Conservation (phyloP, 37 sponge, comb jelly and placozoan genomes). For the Amphimedon queenslandica region DNA sequence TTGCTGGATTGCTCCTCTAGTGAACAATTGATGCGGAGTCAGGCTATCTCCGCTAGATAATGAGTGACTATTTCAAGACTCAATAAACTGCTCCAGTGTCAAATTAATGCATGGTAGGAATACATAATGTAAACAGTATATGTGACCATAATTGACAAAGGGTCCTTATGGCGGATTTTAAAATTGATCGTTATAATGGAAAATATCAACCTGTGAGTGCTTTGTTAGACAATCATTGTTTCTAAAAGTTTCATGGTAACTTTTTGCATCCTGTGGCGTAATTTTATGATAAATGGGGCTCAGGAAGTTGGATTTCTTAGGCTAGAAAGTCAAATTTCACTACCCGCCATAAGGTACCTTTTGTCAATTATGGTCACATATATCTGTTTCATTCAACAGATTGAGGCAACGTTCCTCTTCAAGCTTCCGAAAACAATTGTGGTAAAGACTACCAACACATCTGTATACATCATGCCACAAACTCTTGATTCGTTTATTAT, state of each 20-base stretch:
- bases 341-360: too few species aligned
- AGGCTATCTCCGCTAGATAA: slow-evolving; percentile 21
- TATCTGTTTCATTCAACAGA: slow-evolving; percentile 37
- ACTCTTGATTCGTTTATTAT: slow-evolving; percentile 36
- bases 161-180: too few species aligned
- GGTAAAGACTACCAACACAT: slow-evolving; percentile 18
- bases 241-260: too few species aligned
- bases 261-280: too few species aligned
- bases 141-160: too few species aligned
- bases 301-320: too few species aligned
- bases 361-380: too few species aligned
- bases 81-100: slow-evolving; percentile 31
- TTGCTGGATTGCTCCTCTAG: slow-evolving; percentile 30
- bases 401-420: slow-evolving; percentile 18
- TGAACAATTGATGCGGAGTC: slow-evolving; percentile 31
- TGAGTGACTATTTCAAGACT: slow-evolving; percentile 40
- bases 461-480: slow-evolving; percentile 46
- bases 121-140: slow-evolving; percentile 35
- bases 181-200: too few species aligned
- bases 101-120: slow-evolving; percentile 22
- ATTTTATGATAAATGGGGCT: too few species aligned
- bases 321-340: too few species aligned
- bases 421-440: slow-evolving; percentile 9
- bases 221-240: too few species aligned
- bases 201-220: too few species aligned